These are phyloP conservation scores for Turritopsis rubra DNA, from an alignment of 30 jellyfish, hydroid and myxozoan species.

Conservation along the genomic window DNA sequence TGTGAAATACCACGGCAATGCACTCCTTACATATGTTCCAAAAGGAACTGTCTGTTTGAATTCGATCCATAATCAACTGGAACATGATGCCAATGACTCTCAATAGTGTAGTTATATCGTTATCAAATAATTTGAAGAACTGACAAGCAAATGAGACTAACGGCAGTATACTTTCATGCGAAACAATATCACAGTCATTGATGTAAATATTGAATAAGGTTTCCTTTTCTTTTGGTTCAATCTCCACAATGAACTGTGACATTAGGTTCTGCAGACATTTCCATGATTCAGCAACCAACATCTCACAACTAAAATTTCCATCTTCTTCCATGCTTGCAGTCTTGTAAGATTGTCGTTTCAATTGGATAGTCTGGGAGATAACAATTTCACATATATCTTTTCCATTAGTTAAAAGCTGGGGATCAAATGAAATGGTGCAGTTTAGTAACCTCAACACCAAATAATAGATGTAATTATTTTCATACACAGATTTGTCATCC, in stretches of 20 bases:
- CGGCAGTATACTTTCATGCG: background rate
- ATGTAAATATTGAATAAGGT: background rate
- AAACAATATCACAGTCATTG: background rate
- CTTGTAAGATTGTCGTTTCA: background rate
- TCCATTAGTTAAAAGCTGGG: background rate
- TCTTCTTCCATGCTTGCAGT: background rate
- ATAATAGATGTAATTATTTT: background rate
- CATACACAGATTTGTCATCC: background rate
- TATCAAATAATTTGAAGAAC: background rate
- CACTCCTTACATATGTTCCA: conserved; percentile 55
- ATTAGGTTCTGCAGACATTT: background rate
- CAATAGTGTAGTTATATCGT: background rate
- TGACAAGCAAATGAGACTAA: conserved; percentile 12
- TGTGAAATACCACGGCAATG: conserved; percentile 37
- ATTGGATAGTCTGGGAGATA: background rate
- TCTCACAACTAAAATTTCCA: background rate
- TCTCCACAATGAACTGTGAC: background rate
- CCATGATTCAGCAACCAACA: background rate
- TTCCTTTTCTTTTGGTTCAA: background rate
- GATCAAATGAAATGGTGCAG: background rate
- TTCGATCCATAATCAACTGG: conserved; percentile 33
- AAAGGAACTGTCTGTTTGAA: conserved; percentile 48
- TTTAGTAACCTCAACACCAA: background rate
- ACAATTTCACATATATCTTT: background rate
- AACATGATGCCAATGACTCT: conserved; percentile 17